A percentile compares a stretch with the other conserved stretches of the same genome.
These are phyloP conservation scores for Cynopterus brachyotis DNA, from an alignment of 2,113 vertebrate species.

Conservation along the genomic window DNA sequence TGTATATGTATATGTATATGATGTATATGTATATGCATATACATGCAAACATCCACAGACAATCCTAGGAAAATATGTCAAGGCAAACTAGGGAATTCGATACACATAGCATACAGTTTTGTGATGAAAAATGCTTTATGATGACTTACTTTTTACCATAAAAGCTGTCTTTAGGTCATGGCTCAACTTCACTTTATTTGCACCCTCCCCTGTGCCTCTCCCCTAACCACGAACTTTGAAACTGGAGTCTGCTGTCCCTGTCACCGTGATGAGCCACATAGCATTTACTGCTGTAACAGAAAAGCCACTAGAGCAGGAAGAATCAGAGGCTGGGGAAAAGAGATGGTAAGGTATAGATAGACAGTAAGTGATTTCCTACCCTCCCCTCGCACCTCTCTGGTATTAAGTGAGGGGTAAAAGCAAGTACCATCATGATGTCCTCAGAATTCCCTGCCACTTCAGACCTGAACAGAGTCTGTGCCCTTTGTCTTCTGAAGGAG, in stretches of 20 bases:
- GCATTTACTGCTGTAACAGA: background rate
- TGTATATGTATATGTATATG: too few relatives aligned
- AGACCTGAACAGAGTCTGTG: background rate
- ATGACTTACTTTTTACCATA: background rate
- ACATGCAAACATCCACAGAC: background rate
- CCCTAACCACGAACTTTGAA: background rate
- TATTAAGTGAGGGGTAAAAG: background rate
- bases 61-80: background rate
- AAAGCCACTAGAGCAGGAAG: background rate
- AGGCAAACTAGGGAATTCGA: background rate
- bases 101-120: background rate
- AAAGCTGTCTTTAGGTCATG: background rate
- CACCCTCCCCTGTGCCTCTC: background rate
- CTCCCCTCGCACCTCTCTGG: too few relatives aligned
- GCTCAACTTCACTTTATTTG: background rate
- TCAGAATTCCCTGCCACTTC: background rate
- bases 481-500: background rate
- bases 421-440: background rate
- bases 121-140: background rate
- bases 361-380: background rate
- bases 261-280: background rate
- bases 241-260: background rate
- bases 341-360: rapidly evolving
- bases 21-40: too few relatives aligned
- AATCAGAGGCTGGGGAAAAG: background rate